Base-by-base conservation (phyloP, 1,140 invertebrate species). In the Aphelenchoides fujianensis region DNA sequence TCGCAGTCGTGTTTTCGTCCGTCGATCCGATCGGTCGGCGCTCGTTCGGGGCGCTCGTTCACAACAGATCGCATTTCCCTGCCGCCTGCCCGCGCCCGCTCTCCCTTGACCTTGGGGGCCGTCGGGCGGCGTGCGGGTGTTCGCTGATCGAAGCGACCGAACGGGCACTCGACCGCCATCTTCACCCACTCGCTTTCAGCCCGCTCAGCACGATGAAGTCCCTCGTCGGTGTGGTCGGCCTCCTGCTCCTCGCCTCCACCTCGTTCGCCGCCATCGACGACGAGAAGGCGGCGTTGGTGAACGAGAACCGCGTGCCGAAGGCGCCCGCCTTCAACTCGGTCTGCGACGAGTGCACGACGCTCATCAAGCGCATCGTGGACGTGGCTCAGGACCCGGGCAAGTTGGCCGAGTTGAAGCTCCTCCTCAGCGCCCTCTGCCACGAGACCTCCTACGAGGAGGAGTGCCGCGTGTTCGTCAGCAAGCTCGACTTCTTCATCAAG, bases 371-470 rank as follows among this genome's bases (percentile, higher is more conserved):
- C 30, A 73, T 84, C 54, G 77, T 69, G 27, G 75, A 76, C 7
- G 81, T 83, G 34, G 74, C 74, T 7, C 66, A 82, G 23, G 82
- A 84, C 41, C 81, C 76, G 23, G 30, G 63, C 3, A 83, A 83
- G 70, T 54, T 83, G 34, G 79, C 71, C 7, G 77, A 81, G 35
- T 68, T 83, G 52, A 84, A 83, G 55, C 52, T 74, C 23, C 34
- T 83, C n/a, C 76, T 83, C 31, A 62, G 48, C 9, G 53, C 71
- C 35, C 59, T 81, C 9, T 83, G 82, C 68, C 53, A 78, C n/a
- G 77, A 81, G 63, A 84, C 82, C 68, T 74, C 63, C 23, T 84
- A 83, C 34, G 74, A 66, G 2, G 71, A 77, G 1, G 82, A 83
- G 61, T 83, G 82, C 69, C 68, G 68, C 37, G 30, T 84, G n/a